Evolutionary conservation across 23 tunicate species (phyloP).

Genomic region (Diplosoma virens): DNA sequence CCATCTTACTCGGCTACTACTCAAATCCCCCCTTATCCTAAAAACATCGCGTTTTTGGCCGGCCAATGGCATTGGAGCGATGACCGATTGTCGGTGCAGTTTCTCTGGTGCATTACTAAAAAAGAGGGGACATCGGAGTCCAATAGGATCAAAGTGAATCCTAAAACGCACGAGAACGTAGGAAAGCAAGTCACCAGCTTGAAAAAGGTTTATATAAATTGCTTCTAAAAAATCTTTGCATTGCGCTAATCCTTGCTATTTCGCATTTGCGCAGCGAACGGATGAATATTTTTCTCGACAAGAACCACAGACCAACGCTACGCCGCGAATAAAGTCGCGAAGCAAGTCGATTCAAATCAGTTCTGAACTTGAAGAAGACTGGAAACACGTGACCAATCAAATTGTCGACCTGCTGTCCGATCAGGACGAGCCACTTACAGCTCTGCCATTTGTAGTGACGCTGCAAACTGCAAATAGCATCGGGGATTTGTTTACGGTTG

Average conservation of each 20-base stretch:
- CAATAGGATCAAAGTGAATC: conserved; percentile 2
- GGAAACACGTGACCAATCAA: conserved; percentile 59
- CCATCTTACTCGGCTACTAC: conserved; percentile 46
- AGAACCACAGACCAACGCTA: neutral
- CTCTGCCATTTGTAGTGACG: conserved; percentile 57
- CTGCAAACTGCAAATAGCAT: conserved; percentile 39
- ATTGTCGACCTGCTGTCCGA: conserved; percentile 32
- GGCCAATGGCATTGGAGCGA: conserved; percentile 61
- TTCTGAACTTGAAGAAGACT: conserved; percentile 65
- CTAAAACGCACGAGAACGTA: conserved; percentile 16
- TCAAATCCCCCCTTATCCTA: conserved; percentile 32
- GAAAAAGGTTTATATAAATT: conserved; percentile 26
- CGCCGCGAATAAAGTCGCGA: conserved; percentile 2
- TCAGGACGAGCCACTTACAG: conserved; percentile 57
- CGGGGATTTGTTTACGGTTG: conserved; percentile 59
- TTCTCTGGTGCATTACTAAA: conserved; percentile 38
- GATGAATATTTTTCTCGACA: conserved; percentile 44
- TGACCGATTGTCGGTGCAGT: conserved; percentile 17
- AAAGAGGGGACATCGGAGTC: conserved; percentile 44
- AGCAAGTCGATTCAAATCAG: conserved; percentile 21
- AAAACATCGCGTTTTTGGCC: conserved; percentile 31
- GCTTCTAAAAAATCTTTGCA: neutral
- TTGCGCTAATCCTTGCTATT: no score
- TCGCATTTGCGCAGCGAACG: conserved; percentile 42
- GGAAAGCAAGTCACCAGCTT: conserved; percentile 19